Evolutionary conservation across 2,888 invertebrate genomes (phyloP), one percentile per base, ranked within the genome.

Genomic region (Leptinotarsa tumamoca): DNA sequence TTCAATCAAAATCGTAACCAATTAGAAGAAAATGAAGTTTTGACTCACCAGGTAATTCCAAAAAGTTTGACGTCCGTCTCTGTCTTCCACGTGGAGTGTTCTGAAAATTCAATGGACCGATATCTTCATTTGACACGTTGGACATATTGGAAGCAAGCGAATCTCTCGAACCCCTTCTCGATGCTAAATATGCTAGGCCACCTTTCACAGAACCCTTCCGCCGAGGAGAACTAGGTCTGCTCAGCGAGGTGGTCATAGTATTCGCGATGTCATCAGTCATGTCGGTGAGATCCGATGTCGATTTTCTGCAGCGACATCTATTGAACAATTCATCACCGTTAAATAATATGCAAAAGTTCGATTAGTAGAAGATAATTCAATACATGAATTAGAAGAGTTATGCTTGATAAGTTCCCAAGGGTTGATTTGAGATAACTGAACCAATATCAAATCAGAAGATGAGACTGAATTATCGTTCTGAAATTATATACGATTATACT

Each of bases 11-110:
- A 33, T 33, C 2, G 10, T 33, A 33, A 10, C 27, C 27, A 27
- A 27, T 27, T 27, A 5, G 5, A 33, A 33, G 10, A 43, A 43
- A 13, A 3, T 43, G 13, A 43, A 52, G n/a, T 15, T 2, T 54
- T 43, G 13, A 86, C 89, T 89, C 87, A 96, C 96, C 95, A 87
- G 96, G 96, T 82, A 96, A 88, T 87, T 96, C 96, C 71, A 96
- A 90, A 86, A 96, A 96, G 89, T 96, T 96, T 1, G 96, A 96
- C 4, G 95, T 96, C 81, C 96, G 90, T 49, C 96, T 89, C 85
- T 95, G 95, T 21, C 95, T 90, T 1, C 94, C 94, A 3, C 95
- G 91, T 82, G 93, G 93, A 33, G 95, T 94, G 79, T 94, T 92
- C 85, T 94, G 94, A 87, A 95, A 95, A 87, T 94, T 94, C 78